These are phyloP conservation scores for Ennomos erosarius DNA, from an alignment of 2,888 invertebrate genomes.

Conservation along the genomic window DNA sequence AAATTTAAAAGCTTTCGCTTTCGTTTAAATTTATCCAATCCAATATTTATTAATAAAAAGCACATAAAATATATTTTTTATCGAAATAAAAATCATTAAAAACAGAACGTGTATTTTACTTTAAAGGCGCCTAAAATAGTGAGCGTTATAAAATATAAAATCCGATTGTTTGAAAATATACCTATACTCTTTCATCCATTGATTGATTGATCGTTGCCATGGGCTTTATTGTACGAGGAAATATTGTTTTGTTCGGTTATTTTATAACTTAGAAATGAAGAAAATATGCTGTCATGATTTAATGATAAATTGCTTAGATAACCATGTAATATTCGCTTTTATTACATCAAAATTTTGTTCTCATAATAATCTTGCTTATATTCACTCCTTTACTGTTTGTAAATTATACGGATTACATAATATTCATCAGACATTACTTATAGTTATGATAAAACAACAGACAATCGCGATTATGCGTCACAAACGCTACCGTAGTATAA, in stretches of 20 bases:
- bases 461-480: not conserved
- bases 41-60: too few species aligned
- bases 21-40: too few species aligned
- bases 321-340: constrained; percentile 27
- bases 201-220: constrained; percentile 44
- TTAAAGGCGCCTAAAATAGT: constrained; percentile 20
- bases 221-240: constrained; percentile 39
- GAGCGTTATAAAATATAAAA: constrained; percentile 34
- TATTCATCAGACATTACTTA: too few species aligned
- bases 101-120: constrained; percentile 9
- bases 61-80: not conserved
- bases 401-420: constrained; percentile 7
- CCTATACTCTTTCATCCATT: constrained; percentile 42
- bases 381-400: constrained; percentile 10
- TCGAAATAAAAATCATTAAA: not conserved
- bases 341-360: constrained; percentile 22
- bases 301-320: constrained; percentile 39
- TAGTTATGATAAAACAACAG: not conserved
- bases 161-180: constrained; percentile 39
- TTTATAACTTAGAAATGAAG: constrained; percentile 40
- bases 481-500: not conserved
- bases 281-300: constrained; percentile 38
- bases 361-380: constrained; percentile 11
- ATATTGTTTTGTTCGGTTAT: constrained; percentile 38
- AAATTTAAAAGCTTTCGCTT: too few species aligned